Conservation (phyloP, 2,888 invertebrate genomes). For the Clistopyga incitator region DNA sequence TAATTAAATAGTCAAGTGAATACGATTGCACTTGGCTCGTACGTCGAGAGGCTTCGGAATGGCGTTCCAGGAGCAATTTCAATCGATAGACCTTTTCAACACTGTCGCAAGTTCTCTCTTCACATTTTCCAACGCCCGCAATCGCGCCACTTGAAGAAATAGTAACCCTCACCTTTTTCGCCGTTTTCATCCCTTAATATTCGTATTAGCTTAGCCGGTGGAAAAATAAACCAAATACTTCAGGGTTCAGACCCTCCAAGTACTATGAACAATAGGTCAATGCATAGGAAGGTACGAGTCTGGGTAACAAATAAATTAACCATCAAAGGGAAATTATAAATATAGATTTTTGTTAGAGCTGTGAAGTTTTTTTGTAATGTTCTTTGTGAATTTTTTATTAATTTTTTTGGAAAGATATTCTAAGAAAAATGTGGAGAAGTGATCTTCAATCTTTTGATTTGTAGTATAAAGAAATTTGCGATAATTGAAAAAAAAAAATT, state of each 20-base stretch:
- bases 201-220: conserved; percentile 1
- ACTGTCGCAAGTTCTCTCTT: neutral
- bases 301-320: no score
- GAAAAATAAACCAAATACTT: conserved; percentile 7
- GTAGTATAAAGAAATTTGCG: no score
- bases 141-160: conserved; percentile 1
- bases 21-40: conserved; percentile 38
- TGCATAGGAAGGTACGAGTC: no score
- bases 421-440: no score
- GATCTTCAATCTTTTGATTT: no score
- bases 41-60: conserved; percentile 18
- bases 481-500: no score
- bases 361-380: no score
- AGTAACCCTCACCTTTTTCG: neutral
- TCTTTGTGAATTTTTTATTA: no score
- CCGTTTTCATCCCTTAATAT: neutral
- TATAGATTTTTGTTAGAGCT: no score
- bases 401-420: no score
- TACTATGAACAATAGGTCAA: neutral
- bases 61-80: conserved; percentile 8
- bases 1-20: conserved; percentile 62
- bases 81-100: conserved; percentile 34
- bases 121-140: conserved; percentile 1
- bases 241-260: no score
- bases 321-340: no score